Evolutionary conservation across 2,113 vertebrate species (phyloP).

Genomic region (Cololabis saira): DNA sequence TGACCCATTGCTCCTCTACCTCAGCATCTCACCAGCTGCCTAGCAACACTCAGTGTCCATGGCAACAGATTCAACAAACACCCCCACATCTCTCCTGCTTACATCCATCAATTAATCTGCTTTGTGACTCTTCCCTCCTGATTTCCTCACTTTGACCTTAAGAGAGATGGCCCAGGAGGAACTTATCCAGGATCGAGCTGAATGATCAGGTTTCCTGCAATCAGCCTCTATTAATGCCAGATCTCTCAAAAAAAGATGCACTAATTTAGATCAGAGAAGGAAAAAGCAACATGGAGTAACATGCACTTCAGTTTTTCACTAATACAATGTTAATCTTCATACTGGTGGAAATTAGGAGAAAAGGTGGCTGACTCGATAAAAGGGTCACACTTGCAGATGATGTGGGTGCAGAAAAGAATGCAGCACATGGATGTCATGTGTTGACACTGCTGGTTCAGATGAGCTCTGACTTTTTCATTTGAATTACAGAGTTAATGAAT

Average conservation of each 20-base stretch:
- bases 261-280: slow-evolving; percentile 2
- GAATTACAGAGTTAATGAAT: no score
- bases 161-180: neutral
- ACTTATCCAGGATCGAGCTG: slow-evolving; percentile 9
- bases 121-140: no score
- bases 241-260: neutral
- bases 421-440: no score
- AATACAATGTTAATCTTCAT: neutral
- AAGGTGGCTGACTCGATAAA: neutral
- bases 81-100: slow-evolving; percentile 69
- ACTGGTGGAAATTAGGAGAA: neutral
- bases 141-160: slow-evolving; percentile 17
- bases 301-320: neutral
- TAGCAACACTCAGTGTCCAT: slow-evolving; percentile 83
- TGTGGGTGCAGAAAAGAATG: neutral
- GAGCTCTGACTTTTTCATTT: no score
- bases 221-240: slow-evolving; percentile 3
- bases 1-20: slow-evolving; percentile 80
- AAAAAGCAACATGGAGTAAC: slow-evolving; percentile 11
- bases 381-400: neutral
- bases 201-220: slow-evolving; percentile 23
- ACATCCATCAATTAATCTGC: slow-evolving; percentile 76
- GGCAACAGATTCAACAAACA: slow-evolving; percentile 82
- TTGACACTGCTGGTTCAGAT: no score
- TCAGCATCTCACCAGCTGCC: slow-evolving; percentile 78